These are phyloP conservation scores for Diogma glabrata DNA, from an alignment of 2,888 invertebrate genomes.

Conservation along the genomic window DNA sequence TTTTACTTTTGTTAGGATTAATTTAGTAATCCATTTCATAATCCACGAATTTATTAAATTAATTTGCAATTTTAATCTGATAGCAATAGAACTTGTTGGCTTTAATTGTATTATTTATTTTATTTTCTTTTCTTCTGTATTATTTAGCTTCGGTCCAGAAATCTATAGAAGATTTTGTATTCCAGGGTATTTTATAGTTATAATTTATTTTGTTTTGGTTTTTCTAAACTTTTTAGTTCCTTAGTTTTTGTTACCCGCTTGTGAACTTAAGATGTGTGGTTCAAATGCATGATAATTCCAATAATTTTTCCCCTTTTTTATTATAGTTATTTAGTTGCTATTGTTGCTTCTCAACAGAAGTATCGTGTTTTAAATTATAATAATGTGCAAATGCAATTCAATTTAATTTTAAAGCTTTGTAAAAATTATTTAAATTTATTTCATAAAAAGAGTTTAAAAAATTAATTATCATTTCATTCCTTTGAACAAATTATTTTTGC, in stretches of 20 bases:
- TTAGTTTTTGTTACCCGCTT: neutral
- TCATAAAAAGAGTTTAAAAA: no score
- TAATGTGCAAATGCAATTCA: no score
- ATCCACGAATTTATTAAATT: neutral
- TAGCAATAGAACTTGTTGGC: neutral
- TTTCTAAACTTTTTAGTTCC: conserved; percentile 9
- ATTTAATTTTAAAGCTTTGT: no score
- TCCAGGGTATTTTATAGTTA: conserved; percentile 12
- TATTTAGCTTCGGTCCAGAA: conserved; percentile 44
- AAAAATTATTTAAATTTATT: no score
- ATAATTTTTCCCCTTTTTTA: no score
- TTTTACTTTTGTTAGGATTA: neutral
- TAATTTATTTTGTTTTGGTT: conserved; percentile 15
- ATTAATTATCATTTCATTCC: no score
- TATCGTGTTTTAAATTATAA: no score
- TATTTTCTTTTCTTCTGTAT: conserved; percentile 9
- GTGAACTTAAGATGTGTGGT: no score
- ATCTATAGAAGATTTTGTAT: conserved; percentile 38
- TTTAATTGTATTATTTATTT: conserved; percentile 12
- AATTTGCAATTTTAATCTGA: neutral
- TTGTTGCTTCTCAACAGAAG: no score
- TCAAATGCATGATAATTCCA: no score
- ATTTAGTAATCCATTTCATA: conserved; percentile 2
- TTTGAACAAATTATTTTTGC: no score
- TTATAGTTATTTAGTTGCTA: no score